Percentiles rank a stretch among this genome's conserved stretches.
phyloP scores from a whole-genome alignment of 2,888 invertebrate species.

The Ypsolopha scabrella region DNA sequence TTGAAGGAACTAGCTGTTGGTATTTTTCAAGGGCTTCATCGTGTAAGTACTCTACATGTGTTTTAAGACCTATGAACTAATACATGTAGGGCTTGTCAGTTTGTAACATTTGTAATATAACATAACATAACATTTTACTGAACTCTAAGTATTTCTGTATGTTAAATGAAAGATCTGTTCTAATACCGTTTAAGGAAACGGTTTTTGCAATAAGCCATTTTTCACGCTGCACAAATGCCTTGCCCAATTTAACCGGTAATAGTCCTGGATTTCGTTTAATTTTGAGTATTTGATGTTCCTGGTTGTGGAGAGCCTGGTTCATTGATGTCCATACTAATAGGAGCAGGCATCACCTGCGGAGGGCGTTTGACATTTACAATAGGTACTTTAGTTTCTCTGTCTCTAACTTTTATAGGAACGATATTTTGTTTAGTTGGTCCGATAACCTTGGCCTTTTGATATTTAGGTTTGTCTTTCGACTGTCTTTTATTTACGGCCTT shows the following conservation, averaged over 20 bases:
- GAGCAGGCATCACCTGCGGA: too few relatives aligned
- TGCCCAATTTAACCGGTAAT: slow-evolving; percentile 14
- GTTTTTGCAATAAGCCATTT: slow-evolving; percentile 10
- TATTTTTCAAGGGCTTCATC: slow-evolving; percentile 8
- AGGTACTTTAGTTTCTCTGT: slow-evolving; percentile 11
- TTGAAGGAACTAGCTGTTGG: slow-evolving; percentile 6
- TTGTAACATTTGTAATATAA: too few relatives aligned
- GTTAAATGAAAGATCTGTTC: too few relatives aligned
- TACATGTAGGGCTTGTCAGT: neutral
- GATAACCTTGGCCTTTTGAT: too few relatives aligned
- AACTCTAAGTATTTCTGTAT: slow-evolving; percentile 8
- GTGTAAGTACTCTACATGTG: slow-evolving; percentile 9
- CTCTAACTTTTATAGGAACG: slow-evolving; percentile 7
- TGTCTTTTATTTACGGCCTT: slow-evolving; percentile 11
- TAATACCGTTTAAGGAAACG: slow-evolving; percentile 10
- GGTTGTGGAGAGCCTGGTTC: too few relatives aligned
- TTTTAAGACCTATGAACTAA: slow-evolving; percentile 5
- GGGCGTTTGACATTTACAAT: too few relatives aligned
- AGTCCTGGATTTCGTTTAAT: too few relatives aligned
- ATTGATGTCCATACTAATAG: too few relatives aligned
- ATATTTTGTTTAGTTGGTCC: slow-evolving; percentile 8
- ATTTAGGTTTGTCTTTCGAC: too few relatives aligned
- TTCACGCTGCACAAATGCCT: neutral
- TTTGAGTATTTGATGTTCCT: too few relatives aligned
- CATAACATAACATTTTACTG: too few relatives aligned